A percentile compares a stretch with the other conserved stretches of the same genome.
These are phyloP conservation scores for Theristicus caerulescens DNA, from an alignment of 2,113 vertebrate genomes.

Conservation along the genomic window DNA sequence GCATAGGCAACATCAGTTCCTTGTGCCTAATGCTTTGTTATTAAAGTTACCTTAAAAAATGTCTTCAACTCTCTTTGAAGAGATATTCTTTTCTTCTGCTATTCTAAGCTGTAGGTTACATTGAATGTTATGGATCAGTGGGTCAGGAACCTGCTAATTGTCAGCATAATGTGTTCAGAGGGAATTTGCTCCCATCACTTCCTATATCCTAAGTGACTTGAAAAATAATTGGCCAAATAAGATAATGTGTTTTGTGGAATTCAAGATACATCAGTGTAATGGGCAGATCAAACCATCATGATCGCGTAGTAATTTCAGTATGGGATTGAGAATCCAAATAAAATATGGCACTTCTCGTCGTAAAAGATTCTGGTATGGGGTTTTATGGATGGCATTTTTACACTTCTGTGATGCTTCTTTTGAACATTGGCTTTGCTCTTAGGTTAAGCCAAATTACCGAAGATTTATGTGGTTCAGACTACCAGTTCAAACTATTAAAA, in stretches of 20 bases:
- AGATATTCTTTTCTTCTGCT: not conserved
- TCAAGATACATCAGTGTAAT: not conserved
- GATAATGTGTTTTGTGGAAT: not conserved
- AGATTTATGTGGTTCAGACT: not conserved
- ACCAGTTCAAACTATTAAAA: not conserved
- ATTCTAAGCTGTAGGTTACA: not conserved
- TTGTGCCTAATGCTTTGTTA: not conserved
- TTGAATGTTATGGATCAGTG: not conserved
- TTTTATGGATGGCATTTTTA: not conserved
- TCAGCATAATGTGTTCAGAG: not conserved
- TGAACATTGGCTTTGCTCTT: not conserved
- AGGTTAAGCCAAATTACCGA: not conserved
- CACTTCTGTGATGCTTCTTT: not conserved
- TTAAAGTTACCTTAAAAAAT: not conserved
- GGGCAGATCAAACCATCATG: not conserved
- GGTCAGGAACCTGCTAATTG: not conserved
- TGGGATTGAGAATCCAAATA: not conserved
- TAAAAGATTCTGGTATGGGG: not conserved
- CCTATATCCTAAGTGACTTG: not conserved
- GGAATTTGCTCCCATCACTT: not conserved
- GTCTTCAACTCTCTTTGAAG: not conserved
- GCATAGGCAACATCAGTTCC: not conserved
- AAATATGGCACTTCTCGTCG: not conserved
- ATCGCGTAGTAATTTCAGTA: not conserved
- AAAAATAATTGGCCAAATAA: not conserved